phyloP scores from a whole-genome alignment of 2,888 invertebrate genomes.

The Oxyteleia sp. region DNA sequence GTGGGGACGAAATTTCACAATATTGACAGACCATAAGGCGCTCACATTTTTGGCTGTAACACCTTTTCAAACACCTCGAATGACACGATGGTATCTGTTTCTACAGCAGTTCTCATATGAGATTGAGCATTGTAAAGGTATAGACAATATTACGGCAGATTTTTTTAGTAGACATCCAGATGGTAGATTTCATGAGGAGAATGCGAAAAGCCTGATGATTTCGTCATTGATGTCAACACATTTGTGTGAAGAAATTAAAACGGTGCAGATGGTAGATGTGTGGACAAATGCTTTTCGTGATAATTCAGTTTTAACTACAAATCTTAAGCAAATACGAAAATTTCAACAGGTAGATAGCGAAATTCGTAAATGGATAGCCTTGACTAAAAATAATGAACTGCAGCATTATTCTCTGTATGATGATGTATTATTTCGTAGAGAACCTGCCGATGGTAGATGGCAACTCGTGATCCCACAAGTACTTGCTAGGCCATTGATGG shows the following conservation, averaged over 20 bases:
- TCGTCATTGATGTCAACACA: constrained; percentile 4
- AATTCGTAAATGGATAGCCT: too few species aligned
- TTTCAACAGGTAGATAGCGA: neutral
- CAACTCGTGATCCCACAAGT: constrained; percentile 27
- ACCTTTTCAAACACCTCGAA: constrained; percentile 29
- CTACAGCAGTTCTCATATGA: constrained; percentile 36
- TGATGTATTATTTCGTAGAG: constrained; percentile 9
- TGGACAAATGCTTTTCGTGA: neutral
- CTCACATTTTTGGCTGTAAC: constrained; percentile 35
- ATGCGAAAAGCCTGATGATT: neutral
- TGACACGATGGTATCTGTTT: constrained; percentile 30
- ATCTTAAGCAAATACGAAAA: neutral
- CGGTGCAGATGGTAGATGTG: too few species aligned
- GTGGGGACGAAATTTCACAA: constrained; percentile 8
- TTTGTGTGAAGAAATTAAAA: too few species aligned
- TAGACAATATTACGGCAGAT: constrained; percentile 40
- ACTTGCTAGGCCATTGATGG: neutral
- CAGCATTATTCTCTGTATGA: neutral
- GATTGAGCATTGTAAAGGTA: constrained; percentile 29
- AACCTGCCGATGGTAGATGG: neutral
- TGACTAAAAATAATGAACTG: too few species aligned
- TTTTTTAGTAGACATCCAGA: too few species aligned
- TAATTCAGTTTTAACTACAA: neutral
- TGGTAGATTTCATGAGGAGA: constrained; percentile 17
- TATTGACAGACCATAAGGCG: constrained; percentile 33